phyloP scores from a whole-genome alignment of 2,797 vertebrate genomes.

The Silurus aristotelis region DNA sequence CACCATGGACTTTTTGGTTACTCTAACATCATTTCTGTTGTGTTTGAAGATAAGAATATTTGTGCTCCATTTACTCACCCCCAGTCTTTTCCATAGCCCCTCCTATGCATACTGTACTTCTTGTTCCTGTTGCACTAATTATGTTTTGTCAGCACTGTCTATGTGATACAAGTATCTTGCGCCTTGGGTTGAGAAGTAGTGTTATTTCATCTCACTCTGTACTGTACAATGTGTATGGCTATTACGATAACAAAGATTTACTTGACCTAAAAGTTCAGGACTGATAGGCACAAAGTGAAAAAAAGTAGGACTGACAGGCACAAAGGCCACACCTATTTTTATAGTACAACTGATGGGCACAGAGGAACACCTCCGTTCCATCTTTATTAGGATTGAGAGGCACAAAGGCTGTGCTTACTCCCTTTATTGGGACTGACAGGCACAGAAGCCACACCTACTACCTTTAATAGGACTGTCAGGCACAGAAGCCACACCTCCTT shows the following conservation, averaged over 20 bases:
- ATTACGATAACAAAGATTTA: not conserved
- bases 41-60: not conserved
- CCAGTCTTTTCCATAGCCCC: not conserved
- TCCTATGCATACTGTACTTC: not conserved
- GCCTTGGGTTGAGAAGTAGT: not conserved
- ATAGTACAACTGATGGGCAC: not conserved
- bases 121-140: constrained; percentile 7
- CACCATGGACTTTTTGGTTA: not conserved
- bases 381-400: too few species aligned
- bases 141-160: not conserved
- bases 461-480: not conserved
- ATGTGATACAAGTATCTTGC: not conserved
- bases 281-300: too few species aligned
- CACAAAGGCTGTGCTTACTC: too few species aligned
- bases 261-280: not conserved
- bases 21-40: not conserved
- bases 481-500: not conserved
- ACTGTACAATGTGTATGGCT: not conserved
- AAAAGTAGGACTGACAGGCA: too few species aligned
- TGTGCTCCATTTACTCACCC: not conserved
- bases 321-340: not conserved
- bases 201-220: not conserved
- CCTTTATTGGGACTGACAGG: too few species aligned
- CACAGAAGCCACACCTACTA: not conserved
- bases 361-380: not conserved